Evolutionary conservation across 2,888 invertebrate species (phyloP), one percentile per base, ranked within the genome.

Genomic region (Busseola fusca): DNA sequence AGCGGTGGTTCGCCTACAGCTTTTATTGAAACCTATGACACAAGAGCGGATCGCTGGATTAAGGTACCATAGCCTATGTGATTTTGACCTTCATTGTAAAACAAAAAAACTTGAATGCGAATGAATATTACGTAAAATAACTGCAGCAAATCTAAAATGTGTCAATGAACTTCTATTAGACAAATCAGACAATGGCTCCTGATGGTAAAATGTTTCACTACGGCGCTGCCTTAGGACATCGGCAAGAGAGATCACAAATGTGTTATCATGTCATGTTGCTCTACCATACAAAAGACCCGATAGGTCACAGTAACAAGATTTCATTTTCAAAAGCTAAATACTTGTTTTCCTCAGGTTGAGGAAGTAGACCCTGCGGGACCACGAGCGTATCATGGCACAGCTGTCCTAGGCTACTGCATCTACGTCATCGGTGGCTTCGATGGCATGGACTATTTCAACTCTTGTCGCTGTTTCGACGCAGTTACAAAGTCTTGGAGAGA

Each of bases 341-440:
- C 1, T 37, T 37, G 1, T 18, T 3, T 48, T 40, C 9, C 5
- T 9, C 83, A 97, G 96, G 97, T 98, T 16, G 96, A 97, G 81
- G 97, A 98, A 87, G 97, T 97, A 59, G 98, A 98, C 92, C 97
- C 98, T 4, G 96, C 97, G 18, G 98, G 98, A 37, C 98, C 98
- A 0, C 96, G 99, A 67, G 99, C 98, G 0, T 99, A 99, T 91
- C 99, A 99, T 89, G 99, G 99, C n/a, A 98, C 98, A 0, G 98
- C 98, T 0, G 98, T 98, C 0, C 96, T 99, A 1, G 98, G 97
- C 0, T 97, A 96, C 84, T 97, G 97, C 87, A 98, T 99, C 80
- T 99, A 98, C 92, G 97, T 98, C 7, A 97, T 99, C 81, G 99
- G 99, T 0, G 99, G 99, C 7, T 99, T 98, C 89, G 98, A 99